These are phyloP conservation scores for Aquatica leii DNA, from an alignment of 2,888 invertebrate species.

Conservation along the genomic window DNA sequence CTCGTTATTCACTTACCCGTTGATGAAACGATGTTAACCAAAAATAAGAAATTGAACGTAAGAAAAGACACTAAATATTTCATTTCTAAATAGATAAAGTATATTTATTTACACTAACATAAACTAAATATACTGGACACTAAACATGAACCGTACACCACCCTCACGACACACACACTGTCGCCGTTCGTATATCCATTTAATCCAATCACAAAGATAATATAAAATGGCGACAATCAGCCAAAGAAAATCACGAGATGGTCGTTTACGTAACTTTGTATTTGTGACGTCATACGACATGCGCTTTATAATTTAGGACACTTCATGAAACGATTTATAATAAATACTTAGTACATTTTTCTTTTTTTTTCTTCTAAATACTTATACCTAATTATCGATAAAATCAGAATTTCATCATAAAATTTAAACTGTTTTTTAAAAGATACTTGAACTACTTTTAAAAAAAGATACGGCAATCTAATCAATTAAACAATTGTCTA, in stretches of 20 bases:
- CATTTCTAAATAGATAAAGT: conserved; percentile 49
- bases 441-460: no score
- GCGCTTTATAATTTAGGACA: conserved; percentile 33
- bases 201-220: conserved; percentile 50
- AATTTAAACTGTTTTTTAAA: no score
- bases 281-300: conserved; percentile 34
- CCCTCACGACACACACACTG: conserved; percentile 49
- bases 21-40: conserved; percentile 50
- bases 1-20: conserved; percentile 42
- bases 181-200: conserved; percentile 47
- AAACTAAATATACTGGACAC: conserved; percentile 36
- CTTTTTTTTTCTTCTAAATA: no score
- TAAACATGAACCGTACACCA: conserved; percentile 40
- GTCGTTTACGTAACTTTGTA: conserved; percentile 54
- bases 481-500: no score
- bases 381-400: no score
- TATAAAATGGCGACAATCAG: conserved; percentile 55
- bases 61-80: conserved; percentile 55
- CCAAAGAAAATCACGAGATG: conserved; percentile 55
- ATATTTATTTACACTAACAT: conserved; percentile 42
- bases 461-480: no score
- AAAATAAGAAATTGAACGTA: conserved; percentile 52
- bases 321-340: neutral
- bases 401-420: no score
- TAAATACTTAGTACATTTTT: no score